Evolutionary conservation across 1,140 invertebrate species (phyloP).

Genomic region (Orius insidiosus): DNA sequence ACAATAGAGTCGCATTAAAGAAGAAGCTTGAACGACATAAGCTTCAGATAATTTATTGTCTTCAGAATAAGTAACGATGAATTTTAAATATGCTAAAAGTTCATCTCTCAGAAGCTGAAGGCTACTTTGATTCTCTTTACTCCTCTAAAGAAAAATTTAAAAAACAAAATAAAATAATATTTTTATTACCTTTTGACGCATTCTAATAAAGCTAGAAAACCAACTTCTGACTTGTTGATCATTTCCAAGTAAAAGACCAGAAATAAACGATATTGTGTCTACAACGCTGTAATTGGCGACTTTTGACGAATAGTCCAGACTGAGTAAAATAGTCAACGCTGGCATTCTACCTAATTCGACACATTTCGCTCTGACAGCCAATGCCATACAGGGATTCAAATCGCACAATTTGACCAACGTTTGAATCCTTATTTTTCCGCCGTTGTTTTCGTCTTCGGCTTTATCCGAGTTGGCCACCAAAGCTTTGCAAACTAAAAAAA

Average conservation of each 20-base stretch:
- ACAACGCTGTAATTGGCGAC: slow-evolving; percentile 18
- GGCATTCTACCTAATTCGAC: slow-evolving; percentile 80
- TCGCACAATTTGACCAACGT: slow-evolving; percentile 65
- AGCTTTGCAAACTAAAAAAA: slow-evolving; percentile 54
- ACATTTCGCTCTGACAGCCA: slow-evolving; percentile 65
- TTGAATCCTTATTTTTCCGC: slow-evolving; percentile 49
- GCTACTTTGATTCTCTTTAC: slow-evolving; percentile 52
- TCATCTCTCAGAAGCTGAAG: slow-evolving; percentile 61
- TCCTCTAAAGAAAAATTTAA: slow-evolving; percentile 32
- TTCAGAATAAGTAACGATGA: slow-evolving; percentile 28
- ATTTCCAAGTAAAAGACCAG: slow-evolving; percentile 74
- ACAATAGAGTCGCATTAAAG: slow-evolving; percentile 71
- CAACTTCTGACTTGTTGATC: slow-evolving; percentile 77
- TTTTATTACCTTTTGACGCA: slow-evolving; percentile 58
- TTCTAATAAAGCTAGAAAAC: slow-evolving; percentile 82
- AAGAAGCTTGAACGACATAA: slow-evolving; percentile 61
- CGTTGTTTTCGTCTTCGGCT: slow-evolving; percentile 58
- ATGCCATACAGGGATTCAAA: slow-evolving; percentile 75
- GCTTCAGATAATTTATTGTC: slow-evolving; percentile 41
- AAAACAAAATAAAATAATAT: slow-evolving; percentile 2
- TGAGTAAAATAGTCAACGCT: slow-evolving; percentile 62
- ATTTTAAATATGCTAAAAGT: slow-evolving; percentile 46
- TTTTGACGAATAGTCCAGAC: slow-evolving; percentile 30
- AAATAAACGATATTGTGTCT: slow-evolving; percentile 67
- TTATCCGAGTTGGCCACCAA: slow-evolving; percentile 76